Conservation (phyloP, 2,113 vertebrate genomes). For the Anhinga rufa region DNA sequence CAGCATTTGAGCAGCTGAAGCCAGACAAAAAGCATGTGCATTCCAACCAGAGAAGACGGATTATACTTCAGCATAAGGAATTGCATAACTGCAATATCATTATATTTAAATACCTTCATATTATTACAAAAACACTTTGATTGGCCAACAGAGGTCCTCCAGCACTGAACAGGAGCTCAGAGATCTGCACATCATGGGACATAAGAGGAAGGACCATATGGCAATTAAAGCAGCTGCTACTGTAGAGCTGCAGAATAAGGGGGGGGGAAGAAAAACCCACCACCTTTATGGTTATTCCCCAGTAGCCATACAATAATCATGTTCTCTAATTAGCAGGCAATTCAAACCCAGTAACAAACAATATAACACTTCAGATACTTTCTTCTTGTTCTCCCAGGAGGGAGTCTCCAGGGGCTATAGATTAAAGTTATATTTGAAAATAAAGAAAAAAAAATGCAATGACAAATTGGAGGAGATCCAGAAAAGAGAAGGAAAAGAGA, state of each 20-base stretch:
- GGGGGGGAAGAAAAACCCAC: fast-evolving
- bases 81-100: fast-evolving
- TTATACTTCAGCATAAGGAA: not conserved
- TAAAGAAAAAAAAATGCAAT: not conserved
- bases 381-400: not conserved
- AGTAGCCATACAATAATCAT: not conserved
- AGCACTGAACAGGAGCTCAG: not conserved
- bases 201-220: not conserved
- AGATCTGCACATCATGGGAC: not conserved
- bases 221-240: not conserved
- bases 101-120: not conserved
- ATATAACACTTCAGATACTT: not conserved
- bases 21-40: not conserved
- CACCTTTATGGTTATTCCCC: not conserved
- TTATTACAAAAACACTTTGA: not conserved
- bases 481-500: not conserved
- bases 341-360: not conserved
- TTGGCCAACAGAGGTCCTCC: not conserved
- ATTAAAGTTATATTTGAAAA: not conserved
- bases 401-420: not conserved
- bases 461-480: not conserved
- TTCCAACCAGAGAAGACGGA: not conserved
- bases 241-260: not conserved
- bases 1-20: not conserved
- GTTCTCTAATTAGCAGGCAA: not conserved